Evolutionary conservation across 2,888 invertebrate genomes (phyloP).

Genomic region (Esperia sulphurella): DNA sequence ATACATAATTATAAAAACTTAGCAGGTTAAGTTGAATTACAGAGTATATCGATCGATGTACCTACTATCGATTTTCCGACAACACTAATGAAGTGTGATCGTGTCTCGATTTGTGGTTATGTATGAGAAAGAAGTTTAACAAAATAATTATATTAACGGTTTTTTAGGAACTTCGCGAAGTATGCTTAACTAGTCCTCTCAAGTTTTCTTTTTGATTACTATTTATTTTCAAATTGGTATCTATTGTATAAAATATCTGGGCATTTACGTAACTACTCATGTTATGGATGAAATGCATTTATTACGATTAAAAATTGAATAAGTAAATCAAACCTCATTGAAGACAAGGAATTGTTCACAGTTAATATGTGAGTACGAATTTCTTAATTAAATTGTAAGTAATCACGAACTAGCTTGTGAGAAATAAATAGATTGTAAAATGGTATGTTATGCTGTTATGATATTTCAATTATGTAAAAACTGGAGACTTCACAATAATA

Average conservation of each 20-base stretch:
- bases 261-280: slow-evolving; percentile 22
- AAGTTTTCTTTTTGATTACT: slow-evolving; percentile 1
- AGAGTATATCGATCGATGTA: no score
- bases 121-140: not conserved
- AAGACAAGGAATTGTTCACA: slow-evolving; percentile 70
- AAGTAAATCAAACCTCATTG: slow-evolving; percentile 37
- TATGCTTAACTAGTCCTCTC: slow-evolving; percentile 10
- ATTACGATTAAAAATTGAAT: slow-evolving; percentile 34
- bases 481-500: slow-evolving; percentile 52
- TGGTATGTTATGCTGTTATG: slow-evolving; percentile 31
- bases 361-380: slow-evolving; percentile 60
- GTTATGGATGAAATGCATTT: slow-evolving; percentile 37
- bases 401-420: slow-evolving; percentile 41
- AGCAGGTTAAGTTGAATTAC: no score
- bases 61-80: no score
- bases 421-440: slow-evolving; percentile 19
- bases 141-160: slow-evolving; percentile 1
- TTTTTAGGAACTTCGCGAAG: slow-evolving; percentile 1
- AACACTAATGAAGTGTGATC: no score
- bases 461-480: slow-evolving; percentile 56
- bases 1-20: no score
- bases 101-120: not conserved
- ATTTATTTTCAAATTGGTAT: slow-evolving; percentile 7
- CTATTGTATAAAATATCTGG: not conserved
- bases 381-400: slow-evolving; percentile 44